Evolutionary conservation across 2,113 vertebrate genomes (phyloP), one percentile per base, ranked within the genome.

Genomic region (Piprites chloris): DNA sequence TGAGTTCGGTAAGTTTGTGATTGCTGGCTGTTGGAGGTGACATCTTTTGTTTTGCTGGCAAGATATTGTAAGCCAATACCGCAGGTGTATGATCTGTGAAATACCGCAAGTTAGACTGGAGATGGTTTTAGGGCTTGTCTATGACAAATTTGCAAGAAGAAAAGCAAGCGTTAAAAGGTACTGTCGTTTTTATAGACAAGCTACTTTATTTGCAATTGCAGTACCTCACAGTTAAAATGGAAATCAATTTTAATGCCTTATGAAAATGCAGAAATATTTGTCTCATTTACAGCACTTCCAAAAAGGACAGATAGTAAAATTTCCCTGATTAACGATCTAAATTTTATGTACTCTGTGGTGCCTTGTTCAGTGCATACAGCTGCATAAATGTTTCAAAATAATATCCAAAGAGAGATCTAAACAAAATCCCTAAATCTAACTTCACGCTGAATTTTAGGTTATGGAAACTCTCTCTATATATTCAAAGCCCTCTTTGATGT

Each of bases 201-300:
- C 71, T 89, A 41, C 72, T 97, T 95, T 90, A 30, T 53, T 95
- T 97, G 94, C 86, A 95, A 53, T 94, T 90, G 83, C 94, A 93
- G 80, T 91, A 93, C 93, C 83, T 92, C 62, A 82, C 68, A 90
- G 94, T 88, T 95, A 93, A 96, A 97, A 87, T 69, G 87, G 88
- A 97, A 97, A 96, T 95, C 87, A 93, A 97, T 95, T 93, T 94
- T 97, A 97, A 95, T 95, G 93, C 87, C 84, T 90, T 95, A 81
- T 72, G 84, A 89, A 89, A 96, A 91, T 91, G 78, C 77, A 82
- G 89, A 95, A 96, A 86, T 92, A 93, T 87, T 95, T 96, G 78
- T 88, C 90, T 98, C 96, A 96, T 97, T 96, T 97, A 95, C 86
- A 96, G 89, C 92, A 85, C 76, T 90, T 91, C 61, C 47, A 90